A percentile compares a stretch with the other conserved stretches of the same genome.
Conservation (phyloP, 1,140 invertebrate genomes). For the Ridgeia piscesae region DNA sequence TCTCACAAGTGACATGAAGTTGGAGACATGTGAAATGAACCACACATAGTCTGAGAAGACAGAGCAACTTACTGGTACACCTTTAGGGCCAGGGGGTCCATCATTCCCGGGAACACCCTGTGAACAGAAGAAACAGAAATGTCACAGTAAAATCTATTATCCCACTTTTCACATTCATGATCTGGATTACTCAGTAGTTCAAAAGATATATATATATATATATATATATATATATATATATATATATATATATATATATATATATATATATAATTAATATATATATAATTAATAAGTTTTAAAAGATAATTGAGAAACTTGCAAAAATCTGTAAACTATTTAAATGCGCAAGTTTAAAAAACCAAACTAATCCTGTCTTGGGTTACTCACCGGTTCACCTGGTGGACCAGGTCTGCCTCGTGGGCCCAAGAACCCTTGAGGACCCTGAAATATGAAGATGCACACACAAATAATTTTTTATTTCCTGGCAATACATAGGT, state of each 20-base stretch:
- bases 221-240: no score
- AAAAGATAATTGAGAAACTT: no score
- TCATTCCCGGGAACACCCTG: neutral
- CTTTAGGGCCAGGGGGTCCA: slow-evolving; percentile 26
- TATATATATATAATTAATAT: no score
- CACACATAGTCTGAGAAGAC: neutral
- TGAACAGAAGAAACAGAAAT: neutral
- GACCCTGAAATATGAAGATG: slow-evolving; percentile 23
- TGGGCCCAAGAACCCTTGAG: slow-evolving; percentile 27
- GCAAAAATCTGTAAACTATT: no score
- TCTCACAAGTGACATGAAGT: neutral
- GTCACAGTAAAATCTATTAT: neutral
- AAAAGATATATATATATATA: no score
- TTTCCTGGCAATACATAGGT: no score
- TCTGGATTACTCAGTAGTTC: no score
- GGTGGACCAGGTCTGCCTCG: slow-evolving; percentile 26
- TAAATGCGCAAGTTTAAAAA: no score
- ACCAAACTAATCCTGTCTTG: no score
- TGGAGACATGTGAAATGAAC: neutral
- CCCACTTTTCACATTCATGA: neutral
- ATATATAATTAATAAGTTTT: no score
- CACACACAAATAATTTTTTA: neutral
- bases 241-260: no score
- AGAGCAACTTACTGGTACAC: slow-evolving; percentile 25
- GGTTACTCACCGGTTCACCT: slow-evolving; percentile 22